These are phyloP conservation scores for Triplophysa rosa DNA, from an alignment of 2,113 vertebrate genomes.

Conservation along the genomic window DNA sequence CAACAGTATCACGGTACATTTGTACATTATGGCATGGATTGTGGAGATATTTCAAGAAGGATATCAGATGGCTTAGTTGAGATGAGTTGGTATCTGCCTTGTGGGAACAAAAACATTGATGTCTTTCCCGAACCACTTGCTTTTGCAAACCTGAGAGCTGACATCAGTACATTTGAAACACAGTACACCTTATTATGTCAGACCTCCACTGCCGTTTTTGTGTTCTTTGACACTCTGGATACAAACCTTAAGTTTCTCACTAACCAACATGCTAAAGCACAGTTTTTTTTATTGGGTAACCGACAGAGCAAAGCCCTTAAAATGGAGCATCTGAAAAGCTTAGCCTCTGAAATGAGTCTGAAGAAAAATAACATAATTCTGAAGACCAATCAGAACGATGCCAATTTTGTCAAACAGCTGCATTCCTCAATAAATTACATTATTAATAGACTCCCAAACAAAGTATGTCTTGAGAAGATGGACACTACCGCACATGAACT, in stretches of 20 bases:
- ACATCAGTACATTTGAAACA: constrained; percentile 63
- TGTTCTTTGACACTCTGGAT: constrained; percentile 69
- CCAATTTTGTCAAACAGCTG: constrained; percentile 58
- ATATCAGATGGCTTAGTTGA: constrained; percentile 78
- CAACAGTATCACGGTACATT: constrained; percentile 71
- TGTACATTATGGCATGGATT: constrained; percentile 66
- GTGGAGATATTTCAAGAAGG: constrained; percentile 60
- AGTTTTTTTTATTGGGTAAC: constrained; percentile 63
- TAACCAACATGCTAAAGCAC: constrained; percentile 49
- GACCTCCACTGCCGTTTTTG: constrained; percentile 74
- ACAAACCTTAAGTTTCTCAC: constrained; percentile 61
- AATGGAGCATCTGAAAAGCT: neutral
- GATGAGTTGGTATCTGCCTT: constrained; percentile 76
- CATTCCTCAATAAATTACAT: constrained; percentile 34
- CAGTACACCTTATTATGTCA: constrained; percentile 75
- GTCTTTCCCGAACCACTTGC: constrained; percentile 71
- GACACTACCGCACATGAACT: constrained; percentile 53
- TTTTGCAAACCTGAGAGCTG: constrained; percentile 72
- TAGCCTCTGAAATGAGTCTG: constrained; percentile 46
- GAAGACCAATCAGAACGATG: constrained; percentile 59
- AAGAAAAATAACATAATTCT: constrained; percentile 52
- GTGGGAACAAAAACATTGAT: constrained; percentile 61
- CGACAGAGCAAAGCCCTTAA: constrained; percentile 34
- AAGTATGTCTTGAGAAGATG: constrained; percentile 56
- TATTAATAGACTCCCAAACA: neutral